Evolutionary conservation across 2,888 invertebrate species (phyloP).

Genomic region (Noctua comes): DNA sequence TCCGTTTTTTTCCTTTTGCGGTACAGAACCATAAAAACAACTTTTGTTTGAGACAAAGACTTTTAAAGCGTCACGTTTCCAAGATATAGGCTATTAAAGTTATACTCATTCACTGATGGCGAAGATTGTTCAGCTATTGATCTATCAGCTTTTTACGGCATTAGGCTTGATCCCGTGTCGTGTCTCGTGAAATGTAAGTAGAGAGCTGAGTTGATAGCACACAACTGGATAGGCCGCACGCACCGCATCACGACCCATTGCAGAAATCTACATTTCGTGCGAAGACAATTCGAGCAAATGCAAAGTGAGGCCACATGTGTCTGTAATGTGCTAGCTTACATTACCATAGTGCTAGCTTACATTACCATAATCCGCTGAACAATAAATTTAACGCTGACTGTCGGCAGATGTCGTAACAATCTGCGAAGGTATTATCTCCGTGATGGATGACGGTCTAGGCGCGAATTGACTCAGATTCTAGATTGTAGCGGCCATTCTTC

Average conservation of each 20-base stretch:
- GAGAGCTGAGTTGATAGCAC: not conserved
- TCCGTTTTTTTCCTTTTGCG: too few relatives aligned
- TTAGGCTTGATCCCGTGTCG: not conserved
- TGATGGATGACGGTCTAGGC: conserved; percentile 47
- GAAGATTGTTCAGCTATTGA: not conserved
- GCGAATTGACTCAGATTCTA: conserved; percentile 23
- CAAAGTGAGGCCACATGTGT: not conserved
- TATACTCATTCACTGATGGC: not conserved
- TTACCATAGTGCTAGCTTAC: conserved; percentile 19
- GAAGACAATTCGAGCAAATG: not conserved
- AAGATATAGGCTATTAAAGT: not conserved
- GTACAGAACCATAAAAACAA: too few relatives aligned
- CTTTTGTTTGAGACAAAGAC: too few relatives aligned
- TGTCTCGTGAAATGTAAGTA: not conserved
- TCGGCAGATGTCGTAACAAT: conserved; percentile 44
- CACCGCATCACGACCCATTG: not conserved
- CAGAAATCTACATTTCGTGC: not conserved
- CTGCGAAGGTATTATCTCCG: conserved; percentile 38
- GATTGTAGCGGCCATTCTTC: conserved; percentile 13
- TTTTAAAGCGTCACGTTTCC: not conserved
- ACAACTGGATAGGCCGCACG: not conserved
- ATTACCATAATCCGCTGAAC: conserved; percentile 35
- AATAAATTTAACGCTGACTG: conserved; percentile 47
- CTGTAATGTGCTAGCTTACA: conserved; percentile 1
- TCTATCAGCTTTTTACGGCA: not conserved